These are phyloP conservation scores for Hemaris fuciformis DNA, from an alignment of 2,888 invertebrate genomes.

Conservation along the genomic window DNA sequence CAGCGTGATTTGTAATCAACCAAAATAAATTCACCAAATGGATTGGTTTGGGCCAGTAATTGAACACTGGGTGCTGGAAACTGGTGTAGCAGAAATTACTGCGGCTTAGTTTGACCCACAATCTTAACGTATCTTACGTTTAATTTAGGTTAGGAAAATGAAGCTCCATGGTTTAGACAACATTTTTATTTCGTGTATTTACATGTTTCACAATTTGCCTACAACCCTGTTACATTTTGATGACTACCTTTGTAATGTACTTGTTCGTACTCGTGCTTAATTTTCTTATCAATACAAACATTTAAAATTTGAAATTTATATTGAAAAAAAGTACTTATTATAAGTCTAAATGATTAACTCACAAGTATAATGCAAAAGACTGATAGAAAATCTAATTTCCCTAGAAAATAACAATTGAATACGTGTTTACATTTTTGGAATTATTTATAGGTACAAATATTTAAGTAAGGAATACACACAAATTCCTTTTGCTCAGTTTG, in stretches of 20 bases:
- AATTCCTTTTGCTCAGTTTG: background rate
- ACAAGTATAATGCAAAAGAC: background rate
- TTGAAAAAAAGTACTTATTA: background rate
- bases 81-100: background rate
- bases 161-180: constrained; percentile 36
- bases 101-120: background rate
- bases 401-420: background rate
- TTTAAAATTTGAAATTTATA: background rate
- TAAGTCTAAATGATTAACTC: background rate
- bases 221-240: constrained; percentile 60
- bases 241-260: background rate
- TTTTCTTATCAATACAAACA: background rate
- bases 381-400: background rate
- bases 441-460: background rate
- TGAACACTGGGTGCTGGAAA: background rate
- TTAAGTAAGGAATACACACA: background rate
- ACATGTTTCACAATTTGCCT: constrained; percentile 43
- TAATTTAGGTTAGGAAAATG: constrained; percentile 20
- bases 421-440: background rate
- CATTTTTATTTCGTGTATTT: constrained; percentile 63
- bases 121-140: background rate
- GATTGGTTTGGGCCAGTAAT: background rate
- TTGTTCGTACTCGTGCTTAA: background rate
- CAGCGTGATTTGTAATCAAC: background rate
- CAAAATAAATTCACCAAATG: background rate